A percentile compares a stretch with the other conserved stretches of the same genome.
Conservation (phyloP, 2,797 vertebrate genomes). For the Morus bassanus region DNA sequence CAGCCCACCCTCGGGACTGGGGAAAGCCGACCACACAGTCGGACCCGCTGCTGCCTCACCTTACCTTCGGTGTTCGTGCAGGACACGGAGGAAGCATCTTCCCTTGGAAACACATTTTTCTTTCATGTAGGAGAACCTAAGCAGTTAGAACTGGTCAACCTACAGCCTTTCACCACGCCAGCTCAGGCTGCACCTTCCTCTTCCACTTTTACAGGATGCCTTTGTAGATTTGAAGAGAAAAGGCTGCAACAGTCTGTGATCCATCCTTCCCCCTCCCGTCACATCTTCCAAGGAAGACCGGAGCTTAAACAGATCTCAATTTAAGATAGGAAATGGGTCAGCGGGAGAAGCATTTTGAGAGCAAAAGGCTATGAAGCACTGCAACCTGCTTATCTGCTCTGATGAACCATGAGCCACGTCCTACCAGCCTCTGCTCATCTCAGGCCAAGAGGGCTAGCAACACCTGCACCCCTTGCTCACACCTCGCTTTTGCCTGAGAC, state of each 20-base stretch:
- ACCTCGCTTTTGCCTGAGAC: background rate
- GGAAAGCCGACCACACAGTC: no score
- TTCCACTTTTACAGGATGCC: no score
- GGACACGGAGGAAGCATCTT: background rate
- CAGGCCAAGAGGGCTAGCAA: accelerated
- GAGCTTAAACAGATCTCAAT: background rate
- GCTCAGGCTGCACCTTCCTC: background rate
- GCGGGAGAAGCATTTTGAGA: background rate
- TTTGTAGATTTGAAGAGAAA: background rate
- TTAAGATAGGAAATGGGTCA: background rate
- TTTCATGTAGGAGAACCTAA: background rate
- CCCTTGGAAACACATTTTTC: background rate
- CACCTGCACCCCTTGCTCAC: background rate
- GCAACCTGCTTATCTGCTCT: background rate
- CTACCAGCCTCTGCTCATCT: background rate
- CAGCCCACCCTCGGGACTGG: background rate
- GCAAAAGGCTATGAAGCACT: background rate
- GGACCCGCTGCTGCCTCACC: background rate
- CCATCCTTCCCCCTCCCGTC: background rate
- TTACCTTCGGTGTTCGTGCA: accelerated
- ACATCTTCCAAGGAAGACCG: background rate
- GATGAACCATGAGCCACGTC: background rate
- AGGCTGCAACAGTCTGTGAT: background rate
- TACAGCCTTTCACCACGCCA: background rate
- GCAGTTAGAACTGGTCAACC: no score